Base-by-base conservation (phyloP, 2,888 invertebrate species). In the Petrophora chlorosata region DNA sequence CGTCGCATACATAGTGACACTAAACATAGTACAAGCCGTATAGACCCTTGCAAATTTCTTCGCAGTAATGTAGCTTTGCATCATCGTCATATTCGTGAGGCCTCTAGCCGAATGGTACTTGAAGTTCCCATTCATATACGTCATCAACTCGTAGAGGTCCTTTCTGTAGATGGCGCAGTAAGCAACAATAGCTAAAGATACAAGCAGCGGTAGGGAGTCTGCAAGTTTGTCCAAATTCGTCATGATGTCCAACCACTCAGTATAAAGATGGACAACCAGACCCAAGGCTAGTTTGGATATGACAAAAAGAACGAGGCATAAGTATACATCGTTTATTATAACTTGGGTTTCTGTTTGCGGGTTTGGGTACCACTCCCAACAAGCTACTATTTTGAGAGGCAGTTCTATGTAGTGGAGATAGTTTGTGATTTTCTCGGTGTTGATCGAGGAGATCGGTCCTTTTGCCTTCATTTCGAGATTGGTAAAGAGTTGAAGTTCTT, bases 21-120 rank as follows among this genome's bases (percentile, higher is more conserved):
- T 87, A 23, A 86, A 86, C 59, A 85, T 53, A 0, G 81, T 75
- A 35, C 86, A 85, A 8, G 78, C 77, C 0, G 87, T 86, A 44
- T 89, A 89, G n/a, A 78, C 65, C 43, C 67, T 76, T 0, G 76
- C 77, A 44, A 88, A 88, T n/a, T 61, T 77, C 48, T 66, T 74
- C 1, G 88, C 87, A 0, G 61, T 61, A 5, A 54, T 55, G 23
- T 79, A 87, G 25, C 86, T 82, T 1, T 58, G 51, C 15, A 38
- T 8, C 89, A 89, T 89, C 0, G 82, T 86, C 84, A 86, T 85
- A 34, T 85, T 85, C 0, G 85, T 85, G 22, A 89, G 54, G 0
- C 90, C 90, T 19, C 73, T 62, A 1, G 85, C 86, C 0, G 90
- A 90, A 41, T 72, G 75, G 42, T 76, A 79, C 58, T 75, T 79